Percentiles rank a stretch among this genome's conserved stretches.
Evolutionary conservation across 1,140 invertebrate species (phyloP).

Genomic region (Coptotermes formosanus): DNA sequence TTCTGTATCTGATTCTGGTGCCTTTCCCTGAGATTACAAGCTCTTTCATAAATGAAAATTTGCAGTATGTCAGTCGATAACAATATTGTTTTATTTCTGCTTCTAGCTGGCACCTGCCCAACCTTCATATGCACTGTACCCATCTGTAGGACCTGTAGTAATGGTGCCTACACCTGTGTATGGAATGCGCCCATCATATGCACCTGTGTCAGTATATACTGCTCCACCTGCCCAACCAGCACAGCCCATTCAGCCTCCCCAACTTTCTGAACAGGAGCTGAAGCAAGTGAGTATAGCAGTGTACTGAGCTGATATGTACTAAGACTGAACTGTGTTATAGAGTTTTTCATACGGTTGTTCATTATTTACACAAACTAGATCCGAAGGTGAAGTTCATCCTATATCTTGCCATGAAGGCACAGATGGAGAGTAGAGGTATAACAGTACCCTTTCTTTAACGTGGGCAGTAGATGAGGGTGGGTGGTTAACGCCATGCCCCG

Average conservation of each 20-base stretch:
- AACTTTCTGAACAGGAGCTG: conserved; percentile 68
- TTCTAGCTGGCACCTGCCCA: background rate
- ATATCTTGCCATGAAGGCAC: no score
- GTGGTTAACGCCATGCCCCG: no score
- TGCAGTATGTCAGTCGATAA: no score
- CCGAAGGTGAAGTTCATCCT: no score
- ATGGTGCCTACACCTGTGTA: conserved; percentile 59
- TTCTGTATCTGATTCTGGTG: no score
- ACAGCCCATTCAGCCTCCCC: conserved; percentile 44
- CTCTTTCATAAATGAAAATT: no score
- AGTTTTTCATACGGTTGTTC: no score
- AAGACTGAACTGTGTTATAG: background rate
- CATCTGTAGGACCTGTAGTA: conserved; percentile 52
- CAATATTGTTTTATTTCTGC: conserved; percentile 24
- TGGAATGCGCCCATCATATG: conserved; percentile 43
- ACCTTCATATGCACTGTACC: conserved; percentile 22
- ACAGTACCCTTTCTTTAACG: no score
- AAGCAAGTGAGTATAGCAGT: conserved; percentile 61
- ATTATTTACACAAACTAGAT: no score
- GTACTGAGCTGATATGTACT: background rate
- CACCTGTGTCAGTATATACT: conserved; percentile 51
- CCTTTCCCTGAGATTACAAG: no score
- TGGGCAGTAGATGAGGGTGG: no score
- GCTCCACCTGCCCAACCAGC: conserved; percentile 49
- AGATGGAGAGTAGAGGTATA: no score